A percentile compares a stretch with the other conserved stretches of the same genome.
Evolutionary conservation across 1,140 invertebrate genomes (phyloP).

Genomic region (Drosophila ananassae): DNA sequence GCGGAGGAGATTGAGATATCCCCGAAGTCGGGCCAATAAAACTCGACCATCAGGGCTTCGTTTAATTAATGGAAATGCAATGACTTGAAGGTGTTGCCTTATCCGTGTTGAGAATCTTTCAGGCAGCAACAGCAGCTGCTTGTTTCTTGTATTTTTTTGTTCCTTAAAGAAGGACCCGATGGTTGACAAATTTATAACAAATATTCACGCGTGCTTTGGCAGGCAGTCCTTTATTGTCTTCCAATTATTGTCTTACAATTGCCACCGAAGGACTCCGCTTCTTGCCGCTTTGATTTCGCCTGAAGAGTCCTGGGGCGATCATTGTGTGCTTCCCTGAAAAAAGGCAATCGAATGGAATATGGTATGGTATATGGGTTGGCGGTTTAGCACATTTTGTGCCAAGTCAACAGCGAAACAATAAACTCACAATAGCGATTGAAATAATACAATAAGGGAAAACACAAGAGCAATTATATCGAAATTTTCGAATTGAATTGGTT

Average conservation of each 20-base stretch:
- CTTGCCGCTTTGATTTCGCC: constrained; percentile 57
- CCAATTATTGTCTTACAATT: constrained; percentile 77
- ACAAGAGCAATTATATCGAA: constrained; percentile 74
- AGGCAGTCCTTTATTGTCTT: constrained; percentile 69
- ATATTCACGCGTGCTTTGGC: constrained; percentile 82
- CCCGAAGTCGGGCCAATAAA: constrained; percentile 61
- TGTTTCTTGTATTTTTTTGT: constrained; percentile 1
- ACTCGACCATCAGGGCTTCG: constrained; percentile 33
- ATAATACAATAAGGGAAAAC: constrained; percentile 50
- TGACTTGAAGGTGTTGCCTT: constrained; percentile 61
- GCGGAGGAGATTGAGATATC: constrained; percentile 36
- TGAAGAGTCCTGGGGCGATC: constrained; percentile 27
- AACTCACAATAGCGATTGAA: constrained; percentile 14
- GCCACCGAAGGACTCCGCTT: constrained; percentile 56
- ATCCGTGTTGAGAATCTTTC: constrained; percentile 54
- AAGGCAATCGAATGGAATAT: constrained; percentile 30
- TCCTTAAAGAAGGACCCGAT: constrained; percentile 9
- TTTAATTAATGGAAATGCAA: constrained; percentile 81
- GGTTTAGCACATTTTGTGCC: constrained; percentile 72
- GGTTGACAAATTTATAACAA: constrained; percentile 80
- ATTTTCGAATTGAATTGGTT: constrained; percentile 68
- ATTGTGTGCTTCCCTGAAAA: constrained; percentile 64
- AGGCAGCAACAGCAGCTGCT: constrained; percentile 26
- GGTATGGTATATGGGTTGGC: constrained; percentile 17
- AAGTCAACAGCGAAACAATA: constrained; percentile 57